Evolutionary conservation across 2,113 vertebrate genomes (phyloP), one percentile per base, ranked within the genome.

Genomic region (Oenanthe oenanthe): DNA sequence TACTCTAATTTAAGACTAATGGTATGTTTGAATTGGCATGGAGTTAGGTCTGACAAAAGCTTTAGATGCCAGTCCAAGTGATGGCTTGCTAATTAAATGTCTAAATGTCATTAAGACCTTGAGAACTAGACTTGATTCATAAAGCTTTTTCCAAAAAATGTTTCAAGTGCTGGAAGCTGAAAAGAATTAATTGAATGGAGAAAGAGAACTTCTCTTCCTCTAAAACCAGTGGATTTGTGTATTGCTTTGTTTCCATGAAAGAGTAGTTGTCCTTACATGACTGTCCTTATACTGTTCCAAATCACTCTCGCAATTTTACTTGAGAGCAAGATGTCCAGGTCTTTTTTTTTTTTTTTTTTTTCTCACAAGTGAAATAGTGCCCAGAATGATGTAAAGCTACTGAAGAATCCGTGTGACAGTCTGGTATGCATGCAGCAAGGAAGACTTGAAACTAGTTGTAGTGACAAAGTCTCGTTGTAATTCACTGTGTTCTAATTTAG

Each of bases 41-140:
- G 73, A 97, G 89, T 97, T 97, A 91, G 80, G 61, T 95, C 85
- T 96, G 54, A 89, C 86, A 93, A 96, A 96, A 97, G 78, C 22
- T 96, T 97, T 95, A 58, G 88, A 89, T 96, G 94, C 92, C 84
- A 95, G 92, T 91, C 96, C 60, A 94, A 95, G 79, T 97, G 96
- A 94, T 91, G 90, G 73, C 91, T 92, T 95, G 89, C 92, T 97
- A 97, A 97, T 98, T 97, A 97, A 97, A 97, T 92, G 95, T 95
- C 96, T 91, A 93, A 92, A 84, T 96, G 85, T 93, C 92, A 92
- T 97, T 97, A 95, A 76, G 77, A 95, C 92, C 92, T 96, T 97
- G 97, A 98, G 95, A 97, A 97, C 95, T 96, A 81, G 82, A 89
- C 85, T 95, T 95, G 80, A 88, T 96, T 96, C 58, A 62, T 90